Conservation (phyloP, 2,888 invertebrate genomes). For the Trissoscelio sp. region DNA sequence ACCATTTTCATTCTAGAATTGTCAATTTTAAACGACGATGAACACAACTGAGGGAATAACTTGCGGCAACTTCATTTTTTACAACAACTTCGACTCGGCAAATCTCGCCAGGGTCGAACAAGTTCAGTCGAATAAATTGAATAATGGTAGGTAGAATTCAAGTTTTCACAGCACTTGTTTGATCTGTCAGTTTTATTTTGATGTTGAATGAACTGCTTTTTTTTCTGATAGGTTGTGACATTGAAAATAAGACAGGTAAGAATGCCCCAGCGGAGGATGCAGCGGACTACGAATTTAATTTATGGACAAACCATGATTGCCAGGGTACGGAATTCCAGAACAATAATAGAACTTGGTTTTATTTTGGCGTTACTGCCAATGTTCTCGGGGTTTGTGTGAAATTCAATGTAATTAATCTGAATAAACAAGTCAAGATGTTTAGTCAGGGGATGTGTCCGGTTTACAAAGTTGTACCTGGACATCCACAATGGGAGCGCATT, state of each 20-base stretch:
- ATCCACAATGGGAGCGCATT: conserved; percentile 93
- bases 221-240: conserved; percentile 74
- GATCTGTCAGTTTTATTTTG: background rate
- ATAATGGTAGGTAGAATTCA: conserved; percentile 73
- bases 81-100: conserved; percentile 95
- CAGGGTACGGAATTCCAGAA: conserved; percentile 94
- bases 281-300: conserved; percentile 92
- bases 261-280: conserved; percentile 82
- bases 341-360: conserved; percentile 96
- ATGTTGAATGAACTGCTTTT: too few species aligned
- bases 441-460: conserved; percentile 96
- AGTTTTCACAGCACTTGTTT: background rate
- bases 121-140: conserved; percentile 83
- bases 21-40: conserved; percentile 72
- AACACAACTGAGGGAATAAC: conserved; percentile 84
- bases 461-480: conserved; percentile 89
- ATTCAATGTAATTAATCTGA: conserved; percentile 93
- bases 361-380: conserved; percentile 90
- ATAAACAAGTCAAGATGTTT: conserved; percentile 95
- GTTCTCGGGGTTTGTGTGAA: conserved; percentile 87
- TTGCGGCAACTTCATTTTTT: conserved; percentile 91
- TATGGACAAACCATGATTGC: conserved; percentile 96
- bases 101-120: conserved; percentile 93
- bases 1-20: background rate
- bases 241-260: conserved; percentile 73